phyloP scores from a whole-genome alignment of 2,113 vertebrate genomes.

The Sinocyclocheilus anshuiensis region DNA sequence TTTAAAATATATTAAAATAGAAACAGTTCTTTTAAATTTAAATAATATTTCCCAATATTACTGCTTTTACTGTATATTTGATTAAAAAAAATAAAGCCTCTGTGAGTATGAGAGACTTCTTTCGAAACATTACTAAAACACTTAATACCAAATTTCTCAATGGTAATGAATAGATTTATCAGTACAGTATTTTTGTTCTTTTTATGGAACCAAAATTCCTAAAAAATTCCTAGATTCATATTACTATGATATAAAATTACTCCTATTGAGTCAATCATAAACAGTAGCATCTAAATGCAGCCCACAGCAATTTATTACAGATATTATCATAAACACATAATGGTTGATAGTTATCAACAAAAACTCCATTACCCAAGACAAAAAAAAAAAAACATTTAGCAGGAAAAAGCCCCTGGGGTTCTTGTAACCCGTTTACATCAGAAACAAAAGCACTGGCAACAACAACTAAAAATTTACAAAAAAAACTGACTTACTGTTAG shows the following conservation, averaged over 20 bases:
- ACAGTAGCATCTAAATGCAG: not conserved
- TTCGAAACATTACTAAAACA: too few relatives aligned
- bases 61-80: not conserved
- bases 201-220: not conserved
- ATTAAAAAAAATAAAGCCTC: not conserved
- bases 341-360: not conserved
- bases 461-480: not conserved
- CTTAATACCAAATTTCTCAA: too few relatives aligned
- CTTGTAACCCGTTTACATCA: not conserved
- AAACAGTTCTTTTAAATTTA: not conserved
- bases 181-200: not conserved
- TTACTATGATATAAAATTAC: too few relatives aligned
- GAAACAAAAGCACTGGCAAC: not conserved
- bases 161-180: not conserved
- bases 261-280: too few relatives aligned
- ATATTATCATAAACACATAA: not conserved
- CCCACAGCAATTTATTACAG: not conserved
- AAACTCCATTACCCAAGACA: not conserved
- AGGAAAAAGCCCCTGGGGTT: not conserved
- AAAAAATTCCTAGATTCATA: too few relatives aligned
- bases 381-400: too few relatives aligned
- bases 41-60: not conserved
- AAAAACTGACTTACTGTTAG: constrained; percentile 86
- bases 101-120: too few relatives aligned
- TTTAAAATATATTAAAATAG: not conserved